Evolutionary conservation across 2,113 vertebrate species (phyloP).

Genomic region (Parus major): DNA sequence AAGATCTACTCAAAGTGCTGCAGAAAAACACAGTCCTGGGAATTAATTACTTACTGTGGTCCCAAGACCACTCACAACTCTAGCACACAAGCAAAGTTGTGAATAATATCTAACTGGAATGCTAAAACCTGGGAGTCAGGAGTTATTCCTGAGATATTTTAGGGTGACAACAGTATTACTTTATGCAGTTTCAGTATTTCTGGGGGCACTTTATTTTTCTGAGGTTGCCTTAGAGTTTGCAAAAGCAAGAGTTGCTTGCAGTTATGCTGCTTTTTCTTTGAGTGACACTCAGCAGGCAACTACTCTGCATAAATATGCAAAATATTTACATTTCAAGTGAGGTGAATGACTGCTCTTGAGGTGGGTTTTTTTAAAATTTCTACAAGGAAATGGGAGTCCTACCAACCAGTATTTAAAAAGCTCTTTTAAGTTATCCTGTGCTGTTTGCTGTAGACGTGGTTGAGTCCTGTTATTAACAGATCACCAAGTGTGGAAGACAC

Average conservation of each 20-base stretch:
- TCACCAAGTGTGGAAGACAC: neutral
- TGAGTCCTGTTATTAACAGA: slow-evolving; percentile 6
- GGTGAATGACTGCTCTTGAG: neutral
- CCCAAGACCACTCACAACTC: neutral
- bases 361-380: neutral
- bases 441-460: neutral
- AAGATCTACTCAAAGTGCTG: neutral
- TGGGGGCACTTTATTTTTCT: neutral
- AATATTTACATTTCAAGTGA: neutral
- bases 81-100: neutral
- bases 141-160: neutral
- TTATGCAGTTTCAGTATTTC: neutral
- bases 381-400: neutral
- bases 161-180: neutral
- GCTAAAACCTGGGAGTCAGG: neutral
- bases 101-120: neutral
- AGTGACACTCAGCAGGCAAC: neutral
- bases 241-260: neutral
- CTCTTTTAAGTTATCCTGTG: neutral
- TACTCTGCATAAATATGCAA: neutral
- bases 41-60: neutral
- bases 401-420: neutral
- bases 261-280: neutral
- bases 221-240: neutral
- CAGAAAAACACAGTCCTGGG: neutral